Conservation (phyloP, 1,140 invertebrate species). For the Antheraea mylitta region DNA sequence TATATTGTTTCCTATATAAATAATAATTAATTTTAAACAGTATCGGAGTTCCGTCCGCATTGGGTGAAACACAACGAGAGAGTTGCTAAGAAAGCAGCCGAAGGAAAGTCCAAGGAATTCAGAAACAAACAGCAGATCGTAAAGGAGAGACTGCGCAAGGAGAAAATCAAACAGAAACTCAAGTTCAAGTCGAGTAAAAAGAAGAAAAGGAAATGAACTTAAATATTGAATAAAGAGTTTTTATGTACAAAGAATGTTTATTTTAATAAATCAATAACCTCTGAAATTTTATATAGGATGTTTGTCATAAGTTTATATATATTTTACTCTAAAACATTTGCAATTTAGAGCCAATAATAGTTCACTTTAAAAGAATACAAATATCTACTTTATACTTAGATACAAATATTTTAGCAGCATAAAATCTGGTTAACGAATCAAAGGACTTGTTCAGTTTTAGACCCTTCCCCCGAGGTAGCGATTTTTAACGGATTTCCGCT, state of each 20-base stretch:
- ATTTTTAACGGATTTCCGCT: no score
- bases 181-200: constrained; percentile 52
- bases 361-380: no score
- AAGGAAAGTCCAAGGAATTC: constrained; percentile 59
- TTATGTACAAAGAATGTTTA: background rate
- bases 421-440: no score
- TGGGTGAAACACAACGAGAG: constrained; percentile 77
- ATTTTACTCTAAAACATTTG: no score
- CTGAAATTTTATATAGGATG: no score
- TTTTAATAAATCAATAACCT: background rate
- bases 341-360: no score
- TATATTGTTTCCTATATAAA: no score
- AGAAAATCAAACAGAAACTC: constrained; percentile 70
- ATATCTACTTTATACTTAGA: no score
- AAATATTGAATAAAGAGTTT: background rate
- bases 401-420: no score
- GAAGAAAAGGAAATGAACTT: constrained; percentile 55
- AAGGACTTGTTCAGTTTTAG: no score
- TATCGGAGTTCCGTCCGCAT: constrained; percentile 73
- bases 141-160: constrained; percentile 70
- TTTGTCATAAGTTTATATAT: no score
- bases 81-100: constrained; percentile 59
- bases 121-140: constrained; percentile 73
- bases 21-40: constrained; percentile 34
- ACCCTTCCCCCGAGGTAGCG: no score